Conservation (phyloP, 2,888 invertebrate species). For the Caenorhabditis angaria region DNA sequence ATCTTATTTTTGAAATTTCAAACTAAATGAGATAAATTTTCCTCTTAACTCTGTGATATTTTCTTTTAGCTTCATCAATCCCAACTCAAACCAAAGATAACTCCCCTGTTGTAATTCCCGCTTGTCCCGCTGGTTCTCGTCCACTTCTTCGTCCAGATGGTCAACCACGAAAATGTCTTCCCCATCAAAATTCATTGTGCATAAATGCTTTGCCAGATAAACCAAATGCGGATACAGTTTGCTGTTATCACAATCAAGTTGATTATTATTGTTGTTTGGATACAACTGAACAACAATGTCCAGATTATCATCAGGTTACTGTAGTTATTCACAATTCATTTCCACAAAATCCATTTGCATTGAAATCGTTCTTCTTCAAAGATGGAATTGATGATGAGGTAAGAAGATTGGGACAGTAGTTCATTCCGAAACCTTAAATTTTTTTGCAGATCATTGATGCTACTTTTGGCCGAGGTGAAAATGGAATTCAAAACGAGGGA, state of each 20-base stretch:
- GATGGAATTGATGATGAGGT: slow-evolving; percentile 66
- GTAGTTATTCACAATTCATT: slow-evolving; percentile 71
- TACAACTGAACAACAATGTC: slow-evolving; percentile 65
- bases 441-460: slow-evolving; percentile 41
- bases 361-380: slow-evolving; percentile 69
- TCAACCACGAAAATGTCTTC: slow-evolving; percentile 68
- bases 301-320: slow-evolving; percentile 70
- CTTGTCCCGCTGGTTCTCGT: slow-evolving; percentile 55
- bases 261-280: slow-evolving; percentile 71
- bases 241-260: slow-evolving; percentile 71
- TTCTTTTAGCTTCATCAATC: too few relatives aligned
- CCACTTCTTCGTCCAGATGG: slow-evolving; percentile 66
- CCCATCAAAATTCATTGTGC: slow-evolving; percentile 70
- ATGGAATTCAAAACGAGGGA: slow-evolving; percentile 49
- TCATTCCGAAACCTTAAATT: not conserved
- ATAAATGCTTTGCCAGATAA: slow-evolving; percentile 69
- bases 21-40: not conserved
- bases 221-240: slow-evolving; percentile 68
- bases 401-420: slow-evolving; percentile 6
- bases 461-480: slow-evolving; percentile 35
- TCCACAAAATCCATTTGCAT: slow-evolving; percentile 67
- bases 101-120: slow-evolving; percentile 37
- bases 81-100: slow-evolving; percentile 31
- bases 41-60: not conserved
- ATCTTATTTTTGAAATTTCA: too few relatives aligned